Evolutionary conservation across 2,113 vertebrate genomes (phyloP).

Genomic region (Megaleporinus macrocephalus): DNA sequence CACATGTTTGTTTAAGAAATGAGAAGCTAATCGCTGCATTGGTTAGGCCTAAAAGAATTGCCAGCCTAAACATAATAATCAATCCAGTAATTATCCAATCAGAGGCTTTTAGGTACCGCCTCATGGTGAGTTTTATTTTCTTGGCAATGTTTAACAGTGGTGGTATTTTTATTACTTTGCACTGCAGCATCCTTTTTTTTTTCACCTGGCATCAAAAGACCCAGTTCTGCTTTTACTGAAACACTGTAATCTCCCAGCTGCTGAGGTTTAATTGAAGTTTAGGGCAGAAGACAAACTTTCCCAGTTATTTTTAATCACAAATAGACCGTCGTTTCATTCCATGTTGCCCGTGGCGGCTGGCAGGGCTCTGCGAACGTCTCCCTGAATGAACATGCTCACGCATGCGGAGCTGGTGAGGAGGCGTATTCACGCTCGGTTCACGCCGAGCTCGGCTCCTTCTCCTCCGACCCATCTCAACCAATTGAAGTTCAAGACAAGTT

Average conservation of each 20-base stretch:
- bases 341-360: not conserved
- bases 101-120: no score
- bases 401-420: not conserved
- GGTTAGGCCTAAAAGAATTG: no score
- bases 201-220: not conserved
- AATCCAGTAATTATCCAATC: no score
- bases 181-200: not conserved
- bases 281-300: conserved; percentile 10
- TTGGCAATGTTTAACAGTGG: no score
- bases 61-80: no score
- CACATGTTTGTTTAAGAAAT: no score
- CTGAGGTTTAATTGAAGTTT: conserved; percentile 44
- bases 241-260: conserved; percentile 45
- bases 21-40: no score
- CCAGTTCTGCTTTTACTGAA: conserved; percentile 1
- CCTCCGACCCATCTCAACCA: not conserved
- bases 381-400: not conserved
- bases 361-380: not conserved
- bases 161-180: no score
- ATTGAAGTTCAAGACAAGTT: not conserved
- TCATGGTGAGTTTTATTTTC: no score
- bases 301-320: conserved; percentile 10
- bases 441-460: not conserved
- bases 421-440: not conserved
- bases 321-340: conserved; percentile 16